Evolutionary conservation across 1,140 invertebrate genomes (phyloP), one percentile per base, ranked within the genome.

Genomic region (Parasteatoda tepidariorum): DNA sequence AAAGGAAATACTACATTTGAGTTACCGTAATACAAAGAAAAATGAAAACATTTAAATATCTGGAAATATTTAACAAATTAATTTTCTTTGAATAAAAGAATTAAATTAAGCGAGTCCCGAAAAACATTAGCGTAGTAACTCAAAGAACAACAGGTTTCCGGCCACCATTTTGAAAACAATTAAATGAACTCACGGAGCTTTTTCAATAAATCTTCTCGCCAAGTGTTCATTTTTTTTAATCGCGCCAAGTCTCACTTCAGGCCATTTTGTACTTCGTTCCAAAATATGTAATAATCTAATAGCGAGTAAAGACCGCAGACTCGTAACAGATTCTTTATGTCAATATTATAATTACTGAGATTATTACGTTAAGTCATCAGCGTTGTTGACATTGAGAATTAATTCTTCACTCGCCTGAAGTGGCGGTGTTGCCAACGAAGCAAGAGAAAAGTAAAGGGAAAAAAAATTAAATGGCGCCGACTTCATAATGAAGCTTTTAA

Each of bases 311-410:
- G 66, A 82, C 78, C 78, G 24, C 78, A 82, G 78, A 82, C 55
- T 71, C 66, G 78, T 41, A 82, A 82, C 78, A 82, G 78, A 82
- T 82, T 82, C 78, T 82, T 82, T 82, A 82, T 82, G 78, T 82
- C 67, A 82, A 82, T 82, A 82, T 82, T 82, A 82, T 82, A 82
- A 82, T 82, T 82, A 82, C 78, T 41, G 55, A 64, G 78, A 82
- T 82, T 82, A 82, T 82, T 82, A 82, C 78, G 78, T 82, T 82
- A 82, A 82, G 78, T 82, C 78, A 82, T 82, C 78, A 82, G 78
- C 67, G 67, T 41, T 82, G 78, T 82, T 82, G 78, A 82, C 78
- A 82, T 71, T 82, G 78, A 70, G 78, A 82, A 82, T 82, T 82
- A 82, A 82, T 82, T 67, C 78, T 82, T 82, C 67, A 62, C 55